These are phyloP conservation scores for Noctua janthe DNA, from an alignment of 2,888 invertebrate genomes.

Conservation along the genomic window DNA sequence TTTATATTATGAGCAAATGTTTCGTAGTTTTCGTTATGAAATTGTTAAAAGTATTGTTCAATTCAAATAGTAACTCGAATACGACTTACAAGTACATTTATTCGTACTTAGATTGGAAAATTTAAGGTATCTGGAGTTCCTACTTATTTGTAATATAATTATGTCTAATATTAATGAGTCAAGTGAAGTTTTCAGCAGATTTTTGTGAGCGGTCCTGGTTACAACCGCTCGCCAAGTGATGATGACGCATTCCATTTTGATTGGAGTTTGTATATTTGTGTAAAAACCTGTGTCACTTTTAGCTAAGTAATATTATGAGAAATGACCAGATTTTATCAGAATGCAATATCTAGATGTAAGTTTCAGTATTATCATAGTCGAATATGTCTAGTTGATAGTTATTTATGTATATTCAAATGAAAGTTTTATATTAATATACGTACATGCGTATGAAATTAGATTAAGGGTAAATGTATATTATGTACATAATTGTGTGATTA, in stretches of 20 bases:
- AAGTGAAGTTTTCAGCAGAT: conserved; percentile 51
- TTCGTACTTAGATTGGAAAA: conserved; percentile 69
- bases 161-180: conserved; percentile 65
- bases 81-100: conserved; percentile 71
- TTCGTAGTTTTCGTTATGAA: conserved; percentile 66
- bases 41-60: conserved; percentile 71
- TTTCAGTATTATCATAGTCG: conserved; percentile 89
- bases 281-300: conserved; percentile 82
- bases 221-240: conserved; percentile 63
- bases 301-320: conserved; percentile 83
- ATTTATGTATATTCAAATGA: conserved; percentile 87
- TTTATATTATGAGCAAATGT: conserved; percentile 58
- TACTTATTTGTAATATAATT: conserved; percentile 81
- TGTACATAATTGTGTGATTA: conserved; percentile 80
- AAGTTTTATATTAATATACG: conserved; percentile 81
- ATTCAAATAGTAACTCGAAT: conserved; percentile 82
- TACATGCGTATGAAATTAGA: conserved; percentile 69
- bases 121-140: conserved; percentile 86
- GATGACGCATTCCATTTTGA: conserved; percentile 79
- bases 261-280: conserved; percentile 84
- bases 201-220: conserved; percentile 36
- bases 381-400: conserved; percentile 84
- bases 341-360: conserved; percentile 90
- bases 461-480: conserved; percentile 79
- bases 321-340: conserved; percentile 90